Base-by-base conservation (phyloP, 2,888 invertebrate genomes). In the Drosophila tripunctata region DNA sequence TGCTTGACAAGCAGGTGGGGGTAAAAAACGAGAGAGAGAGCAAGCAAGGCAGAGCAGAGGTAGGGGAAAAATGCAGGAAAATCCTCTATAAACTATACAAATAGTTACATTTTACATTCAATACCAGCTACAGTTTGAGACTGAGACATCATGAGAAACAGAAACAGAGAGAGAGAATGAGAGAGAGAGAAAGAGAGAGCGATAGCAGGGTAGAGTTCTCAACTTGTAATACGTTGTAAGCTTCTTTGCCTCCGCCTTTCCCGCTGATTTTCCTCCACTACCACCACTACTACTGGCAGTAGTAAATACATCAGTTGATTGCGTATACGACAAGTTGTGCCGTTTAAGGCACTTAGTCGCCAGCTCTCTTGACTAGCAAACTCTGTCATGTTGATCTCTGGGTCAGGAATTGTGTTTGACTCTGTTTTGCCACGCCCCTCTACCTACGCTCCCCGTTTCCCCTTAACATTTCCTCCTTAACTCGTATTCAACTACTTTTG, bases 301-400 rank as follows among this genome's bases (percentile, higher is more conserved):
- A 30, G 40, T 38, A 19, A 36, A 38, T 24, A 50, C 15, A 38
- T 43, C 12, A 40, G 40, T 35, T 52, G 36, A 66, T 66, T 44
- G 40, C 48, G 31, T 35, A 54, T 54, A 58, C 58, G 47, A 48
- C 60, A 60, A 44, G 60, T 54, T 54, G 67, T 44, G 14, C 48
- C 48, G 45, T 56, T 55, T 41, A 56, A 48, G 47, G 48, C 65
- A 36, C 33, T 58, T 51, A 51, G 57, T 57, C 35, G 36, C 24
- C 24, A 22, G 48, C 33, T 48, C 33, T 48, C 40, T 14, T 31
- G 14, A 17, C 31, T 31, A 10, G 15, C 41, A 15, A 41, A 35
- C 35, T 30, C 41, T 35, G 41, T 48, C 24, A 41, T 22, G 41
- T 41, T 63, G 63, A 63, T 44, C 57, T 45, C 27, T 44, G 57